Evolutionary conservation across 1,140 invertebrate species (phyloP).

Genomic region (Aplysia californica): DNA sequence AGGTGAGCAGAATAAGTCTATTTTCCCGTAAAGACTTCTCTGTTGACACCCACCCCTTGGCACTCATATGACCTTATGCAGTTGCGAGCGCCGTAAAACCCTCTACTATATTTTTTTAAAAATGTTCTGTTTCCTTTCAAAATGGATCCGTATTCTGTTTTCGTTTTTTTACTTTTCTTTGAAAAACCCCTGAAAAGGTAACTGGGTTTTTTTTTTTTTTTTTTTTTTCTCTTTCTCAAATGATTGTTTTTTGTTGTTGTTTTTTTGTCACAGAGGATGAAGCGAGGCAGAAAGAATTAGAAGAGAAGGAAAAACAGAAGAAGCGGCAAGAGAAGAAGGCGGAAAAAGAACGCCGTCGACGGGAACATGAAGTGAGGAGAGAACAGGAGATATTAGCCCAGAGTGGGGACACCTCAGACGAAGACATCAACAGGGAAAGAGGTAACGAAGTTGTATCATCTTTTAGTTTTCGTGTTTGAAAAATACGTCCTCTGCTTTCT

Average conservation of each 20-base stretch:
- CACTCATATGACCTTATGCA: too few relatives aligned
- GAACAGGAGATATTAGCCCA: constrained; percentile 16
- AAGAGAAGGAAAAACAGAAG: constrained; percentile 37
- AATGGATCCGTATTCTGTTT: background rate
- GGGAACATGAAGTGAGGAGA: constrained; percentile 34
- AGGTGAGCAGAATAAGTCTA: too few relatives aligned
- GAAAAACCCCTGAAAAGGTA: background rate
- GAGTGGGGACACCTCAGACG: constrained; percentile 26
- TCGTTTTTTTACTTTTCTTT: background rate
- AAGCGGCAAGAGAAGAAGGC: constrained; percentile 44
- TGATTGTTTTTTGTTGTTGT: background rate
- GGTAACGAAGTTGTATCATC: too few relatives aligned
- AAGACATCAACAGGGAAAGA: constrained; percentile 21
- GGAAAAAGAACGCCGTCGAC: constrained; percentile 42
- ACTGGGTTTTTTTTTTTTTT: too few relatives aligned
- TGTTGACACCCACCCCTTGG: too few relatives aligned
- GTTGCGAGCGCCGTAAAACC: background rate
- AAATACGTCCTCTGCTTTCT: too few relatives aligned
- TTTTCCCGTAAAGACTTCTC: too few relatives aligned
- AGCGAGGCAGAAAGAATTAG: constrained; percentile 31
- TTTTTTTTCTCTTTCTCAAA: too few relatives aligned
- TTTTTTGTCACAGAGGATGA: constrained; percentile 42
- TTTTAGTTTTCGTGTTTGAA: too few relatives aligned
- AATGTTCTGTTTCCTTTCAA: background rate
- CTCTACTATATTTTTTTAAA: background rate